These are phyloP conservation scores for Subanguina moxae DNA, from an alignment of 1,140 invertebrate genomes.

Conservation along the genomic window DNA sequence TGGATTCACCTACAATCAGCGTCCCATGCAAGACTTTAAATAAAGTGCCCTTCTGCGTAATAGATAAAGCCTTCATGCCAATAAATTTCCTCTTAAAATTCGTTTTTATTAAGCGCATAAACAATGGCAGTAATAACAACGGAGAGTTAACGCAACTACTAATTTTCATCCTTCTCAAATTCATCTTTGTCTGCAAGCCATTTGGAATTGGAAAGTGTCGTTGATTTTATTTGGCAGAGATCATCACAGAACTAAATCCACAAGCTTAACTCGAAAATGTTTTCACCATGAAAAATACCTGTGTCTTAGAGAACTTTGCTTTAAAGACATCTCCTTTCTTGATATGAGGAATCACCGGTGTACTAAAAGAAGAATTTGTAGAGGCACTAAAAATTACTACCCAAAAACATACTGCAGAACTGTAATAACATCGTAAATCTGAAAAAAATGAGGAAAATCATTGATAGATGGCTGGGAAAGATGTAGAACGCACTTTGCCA, in stretches of 20 bases:
- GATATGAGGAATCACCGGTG: background rate
- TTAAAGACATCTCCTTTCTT: background rate
- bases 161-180: background rate
- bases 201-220: background rate
- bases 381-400: too few relatives aligned
- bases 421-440: background rate
- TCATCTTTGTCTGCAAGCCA: background rate
- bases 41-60: background rate
- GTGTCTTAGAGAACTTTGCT: background rate
- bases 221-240: background rate
- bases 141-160: background rate
- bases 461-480: too few relatives aligned
- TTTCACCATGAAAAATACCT: background rate
- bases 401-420: background rate
- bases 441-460: too few relatives aligned
- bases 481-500: background rate
- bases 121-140: background rate
- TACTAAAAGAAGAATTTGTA: too few relatives aligned
- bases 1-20: conserved; percentile 23
- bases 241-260: background rate
- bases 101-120: too few relatives aligned
- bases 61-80: too few relatives aligned
- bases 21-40: background rate
- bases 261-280: too few relatives aligned
- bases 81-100: too few relatives aligned